phyloP scores from a whole-genome alignment of 2,113 vertebrate genomes.

The crab-eating macaque (Macaca fascicularis) region T2T-MFA8v1.1 NC_088392.1:47848001-47848500 shows the following conservation, averaged over 20 bases:
- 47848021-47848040: not conserved
- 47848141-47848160: not conserved
- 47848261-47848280: not conserved
- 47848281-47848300: not conserved
- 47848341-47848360: not conserved
- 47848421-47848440: not conserved
- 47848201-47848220: not conserved
- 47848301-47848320: too few species aligned
- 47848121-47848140: not conserved
- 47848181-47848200: not conserved
- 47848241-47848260: conserved; percentile 9
- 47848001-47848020: not conserved
- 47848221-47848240: not conserved
- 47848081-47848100: not conserved
- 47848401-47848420: conserved; percentile 31
- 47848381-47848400: not conserved
- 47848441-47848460: not conserved
- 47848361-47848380: not conserved
- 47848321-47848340: conserved; percentile 7
- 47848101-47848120: not conserved
- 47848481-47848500: conserved; percentile 4
- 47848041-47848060: not conserved
- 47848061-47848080: not conserved
- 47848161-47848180: not conserved
- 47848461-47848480: not conserved